phyloP scores from a whole-genome alignment of 1,140 invertebrate genomes.

The Stratiolaelaps scimitus region DNA sequence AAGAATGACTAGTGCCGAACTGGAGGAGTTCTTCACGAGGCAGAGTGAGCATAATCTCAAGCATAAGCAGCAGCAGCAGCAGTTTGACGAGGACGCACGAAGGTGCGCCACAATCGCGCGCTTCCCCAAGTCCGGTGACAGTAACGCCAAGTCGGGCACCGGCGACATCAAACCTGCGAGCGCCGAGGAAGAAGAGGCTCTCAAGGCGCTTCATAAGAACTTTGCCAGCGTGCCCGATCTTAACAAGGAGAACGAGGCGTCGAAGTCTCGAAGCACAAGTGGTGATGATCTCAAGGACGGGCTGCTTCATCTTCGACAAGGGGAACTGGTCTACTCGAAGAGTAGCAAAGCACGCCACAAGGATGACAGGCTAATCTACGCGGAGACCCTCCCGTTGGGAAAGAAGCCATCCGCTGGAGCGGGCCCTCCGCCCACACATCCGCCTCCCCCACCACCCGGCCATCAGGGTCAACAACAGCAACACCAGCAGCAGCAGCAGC shows the following conservation, averaged over 20 bases:
- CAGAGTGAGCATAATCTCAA: constrained; percentile 46
- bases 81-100: constrained; percentile 12
- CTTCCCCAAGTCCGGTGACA: constrained; percentile 23
- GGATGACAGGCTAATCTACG: constrained; percentile 33
- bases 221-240: constrained; percentile 24
- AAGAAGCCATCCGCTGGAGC: constrained; percentile 40
- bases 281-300: constrained; percentile 24
- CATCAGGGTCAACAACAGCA: neutral
- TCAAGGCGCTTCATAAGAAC: constrained; percentile 26
- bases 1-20: constrained; percentile 70
- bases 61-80: constrained; percentile 29
- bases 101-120: constrained; percentile 20
- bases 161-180: constrained; percentile 27
- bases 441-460: constrained; percentile 52
- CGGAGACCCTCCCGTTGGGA: constrained; percentile 34
- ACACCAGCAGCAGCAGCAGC: neutral
- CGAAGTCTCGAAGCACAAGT: constrained; percentile 19
- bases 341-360: constrained; percentile 8
- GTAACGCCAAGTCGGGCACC: too few species aligned
- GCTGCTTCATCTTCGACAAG: constrained; percentile 17
- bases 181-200: constrained; percentile 22
- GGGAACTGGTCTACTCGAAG: constrained; percentile 22
- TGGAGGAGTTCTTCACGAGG: constrained; percentile 75
- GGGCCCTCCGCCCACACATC: constrained; percentile 55
- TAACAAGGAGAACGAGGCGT: constrained; percentile 10